phyloP scores from a whole-genome alignment of 1,140 invertebrate genomes.

The Bathynomus jamesi region DNA sequence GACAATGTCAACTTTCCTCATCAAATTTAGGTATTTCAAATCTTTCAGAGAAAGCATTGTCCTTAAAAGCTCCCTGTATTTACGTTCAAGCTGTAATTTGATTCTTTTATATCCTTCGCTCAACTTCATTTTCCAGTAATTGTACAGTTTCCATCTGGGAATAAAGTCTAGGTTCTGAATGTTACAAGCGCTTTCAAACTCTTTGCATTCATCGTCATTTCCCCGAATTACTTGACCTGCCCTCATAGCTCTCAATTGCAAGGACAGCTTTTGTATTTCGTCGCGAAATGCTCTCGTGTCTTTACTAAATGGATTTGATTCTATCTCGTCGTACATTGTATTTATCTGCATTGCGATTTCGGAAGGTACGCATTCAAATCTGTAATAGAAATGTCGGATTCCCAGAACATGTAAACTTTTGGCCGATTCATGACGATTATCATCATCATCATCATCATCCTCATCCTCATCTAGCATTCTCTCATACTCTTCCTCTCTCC shows the following conservation, averaged over 20 bases:
- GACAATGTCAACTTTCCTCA: conserved; percentile 45
- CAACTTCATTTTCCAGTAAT: conserved; percentile 27
- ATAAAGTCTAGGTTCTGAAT: background rate
- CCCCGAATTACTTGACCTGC: background rate
- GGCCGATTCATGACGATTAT: background rate
- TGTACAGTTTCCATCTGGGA: conserved; percentile 26
- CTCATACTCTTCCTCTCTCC: background rate
- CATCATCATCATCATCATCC: background rate
- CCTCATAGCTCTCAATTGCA: background rate
- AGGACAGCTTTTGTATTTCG: background rate
- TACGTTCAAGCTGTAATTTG: background rate
- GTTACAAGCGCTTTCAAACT: background rate
- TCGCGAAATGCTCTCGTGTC: background rate
- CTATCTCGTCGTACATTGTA: too few species aligned
- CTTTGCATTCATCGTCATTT: background rate
- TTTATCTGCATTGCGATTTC: too few species aligned
- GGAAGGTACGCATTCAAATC: too few species aligned
- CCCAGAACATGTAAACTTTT: background rate
- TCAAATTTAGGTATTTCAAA: conserved; percentile 20
- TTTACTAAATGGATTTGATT: too few species aligned
- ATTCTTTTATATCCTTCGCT: background rate
- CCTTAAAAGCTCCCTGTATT: conserved; percentile 11
- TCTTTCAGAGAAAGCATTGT: conserved; percentile 18
- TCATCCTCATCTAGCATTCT: background rate
- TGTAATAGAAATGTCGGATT: too few species aligned